Evolutionary conservation across 1,140 invertebrate species (phyloP).

Genomic region (Muscidifurax raptorellus): DNA sequence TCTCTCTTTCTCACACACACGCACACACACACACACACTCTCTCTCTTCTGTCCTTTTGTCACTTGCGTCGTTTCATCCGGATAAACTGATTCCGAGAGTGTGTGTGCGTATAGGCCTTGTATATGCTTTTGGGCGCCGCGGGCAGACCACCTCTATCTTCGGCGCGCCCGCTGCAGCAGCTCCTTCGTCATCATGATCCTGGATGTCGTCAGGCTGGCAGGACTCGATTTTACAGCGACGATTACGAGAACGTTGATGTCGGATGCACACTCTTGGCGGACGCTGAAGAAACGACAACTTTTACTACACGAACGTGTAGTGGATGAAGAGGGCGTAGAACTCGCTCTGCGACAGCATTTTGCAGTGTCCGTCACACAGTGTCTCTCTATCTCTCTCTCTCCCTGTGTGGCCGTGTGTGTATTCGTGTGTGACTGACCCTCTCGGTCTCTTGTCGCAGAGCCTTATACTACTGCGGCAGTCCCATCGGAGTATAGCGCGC

Average conservation of each 20-base stretch:
- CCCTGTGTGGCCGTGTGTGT: background rate
- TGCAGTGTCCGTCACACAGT: conserved; percentile 43
- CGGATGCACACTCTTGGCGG: too few relatives aligned
- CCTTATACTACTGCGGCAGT: conserved; percentile 6
- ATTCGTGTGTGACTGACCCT: background rate
- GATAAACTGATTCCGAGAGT: conserved; percentile 12
- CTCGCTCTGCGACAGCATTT: conserved; percentile 71
- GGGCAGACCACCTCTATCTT: conserved; percentile 21
- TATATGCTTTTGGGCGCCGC: background rate
- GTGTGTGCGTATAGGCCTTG: conserved; percentile 57
- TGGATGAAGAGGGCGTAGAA: conserved; percentile 72
- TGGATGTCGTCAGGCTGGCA: too few relatives aligned
- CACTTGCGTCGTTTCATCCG: conserved; percentile 37
- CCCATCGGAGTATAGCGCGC: background rate
- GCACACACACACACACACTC: too few relatives aligned
- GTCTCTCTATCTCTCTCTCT: background rate
- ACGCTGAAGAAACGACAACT: conserved; percentile 40
- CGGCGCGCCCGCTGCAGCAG: background rate
- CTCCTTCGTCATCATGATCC: conserved; percentile 57
- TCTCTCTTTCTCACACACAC: too few relatives aligned
- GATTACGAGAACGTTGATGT: too few relatives aligned
- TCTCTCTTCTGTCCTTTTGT: background rate
- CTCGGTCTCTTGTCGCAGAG: background rate
- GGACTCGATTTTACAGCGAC: too few relatives aligned
- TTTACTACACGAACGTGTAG: conserved; percentile 70